Evolutionary conservation across 2,888 invertebrate species (phyloP).

Genomic region (Macrosiphum euphorbiae): DNA sequence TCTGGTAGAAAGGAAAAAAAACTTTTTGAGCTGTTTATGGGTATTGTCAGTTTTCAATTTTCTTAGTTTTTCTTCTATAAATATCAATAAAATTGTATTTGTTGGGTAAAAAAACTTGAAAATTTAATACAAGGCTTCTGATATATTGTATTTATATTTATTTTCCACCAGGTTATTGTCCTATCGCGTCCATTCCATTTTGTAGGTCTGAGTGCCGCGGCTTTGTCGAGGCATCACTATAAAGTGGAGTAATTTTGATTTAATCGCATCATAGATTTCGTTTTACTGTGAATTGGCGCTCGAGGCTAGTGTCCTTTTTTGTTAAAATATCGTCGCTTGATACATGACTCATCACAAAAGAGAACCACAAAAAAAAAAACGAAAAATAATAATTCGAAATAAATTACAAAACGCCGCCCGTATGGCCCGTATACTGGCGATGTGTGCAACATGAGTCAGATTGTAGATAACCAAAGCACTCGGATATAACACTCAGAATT

Average conservation of each 20-base stretch:
- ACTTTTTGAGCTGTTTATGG: too few relatives aligned
- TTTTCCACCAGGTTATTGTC: not conserved
- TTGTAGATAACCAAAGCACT: constrained; percentile 7
- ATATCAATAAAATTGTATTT: too few relatives aligned
- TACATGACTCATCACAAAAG: not conserved
- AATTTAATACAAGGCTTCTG: too few relatives aligned
- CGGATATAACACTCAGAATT: not conserved
- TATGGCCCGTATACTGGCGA: not conserved
- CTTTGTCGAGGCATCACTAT: not conserved
- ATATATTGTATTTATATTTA: too few relatives aligned
- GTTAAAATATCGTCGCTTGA: not conserved
- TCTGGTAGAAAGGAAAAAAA: too few relatives aligned
- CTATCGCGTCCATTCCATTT: too few relatives aligned
- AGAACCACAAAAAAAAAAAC: not conserved
- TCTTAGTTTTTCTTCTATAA: too few relatives aligned
- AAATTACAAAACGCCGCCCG: not conserved
- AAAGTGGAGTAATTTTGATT: not conserved
- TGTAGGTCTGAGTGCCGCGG: not conserved
- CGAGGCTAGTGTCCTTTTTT: not conserved
- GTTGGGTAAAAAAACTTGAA: too few relatives aligned
- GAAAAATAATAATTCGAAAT: not conserved
- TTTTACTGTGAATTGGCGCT: not conserved
- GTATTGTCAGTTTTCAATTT: too few relatives aligned
- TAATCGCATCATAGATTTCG: not conserved
- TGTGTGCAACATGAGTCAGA: not conserved